A percentile compares a stretch with the other conserved stretches of the same genome.
phyloP scores from a whole-genome alignment of 2,113 vertebrate genomes.

The Nibea coibor region DNA sequence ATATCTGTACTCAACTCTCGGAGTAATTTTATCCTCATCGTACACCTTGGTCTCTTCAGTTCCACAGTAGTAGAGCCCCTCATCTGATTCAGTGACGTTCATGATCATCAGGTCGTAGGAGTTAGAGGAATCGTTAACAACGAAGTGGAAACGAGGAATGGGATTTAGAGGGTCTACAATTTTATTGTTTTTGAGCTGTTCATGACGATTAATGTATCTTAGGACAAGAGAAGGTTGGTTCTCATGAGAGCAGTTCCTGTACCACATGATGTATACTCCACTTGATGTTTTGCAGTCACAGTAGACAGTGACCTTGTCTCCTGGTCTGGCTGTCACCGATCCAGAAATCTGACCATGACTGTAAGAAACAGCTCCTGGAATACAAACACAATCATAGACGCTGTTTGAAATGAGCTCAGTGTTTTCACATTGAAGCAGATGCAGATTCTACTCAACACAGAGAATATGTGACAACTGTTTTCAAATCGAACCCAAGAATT shows the following conservation, averaged over 20 bases:
- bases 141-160: not conserved
- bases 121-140: not conserved
- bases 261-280: conserved; percentile 8
- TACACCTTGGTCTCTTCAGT: accelerated
- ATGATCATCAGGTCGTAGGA: conserved; percentile 53
- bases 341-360: not conserved
- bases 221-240: conserved; percentile 58
- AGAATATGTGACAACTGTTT: not conserved
- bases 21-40: accelerated
- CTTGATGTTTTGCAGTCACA: conserved; percentile 24
- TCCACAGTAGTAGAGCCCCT: conserved; percentile 68
- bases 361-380: conserved; percentile 20
- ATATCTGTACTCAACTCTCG: accelerated
- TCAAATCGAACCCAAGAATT: not conserved
- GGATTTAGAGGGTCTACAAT: too few species aligned
- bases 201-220: too few species aligned
- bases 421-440: not conserved
- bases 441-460: not conserved
- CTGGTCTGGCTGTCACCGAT: conserved; percentile 29
- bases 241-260: conserved; percentile 65
- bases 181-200: too few species aligned
- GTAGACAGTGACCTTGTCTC: conserved; percentile 54
- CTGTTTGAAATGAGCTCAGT: not conserved
- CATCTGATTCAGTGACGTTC: conserved; percentile 49
- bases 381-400: not conserved